A percentile compares a stretch with the other conserved stretches of the same genome.
Evolutionary conservation across 2,888 invertebrate species (phyloP).

Genomic region (Chamaedrilus cognettii): DNA sequence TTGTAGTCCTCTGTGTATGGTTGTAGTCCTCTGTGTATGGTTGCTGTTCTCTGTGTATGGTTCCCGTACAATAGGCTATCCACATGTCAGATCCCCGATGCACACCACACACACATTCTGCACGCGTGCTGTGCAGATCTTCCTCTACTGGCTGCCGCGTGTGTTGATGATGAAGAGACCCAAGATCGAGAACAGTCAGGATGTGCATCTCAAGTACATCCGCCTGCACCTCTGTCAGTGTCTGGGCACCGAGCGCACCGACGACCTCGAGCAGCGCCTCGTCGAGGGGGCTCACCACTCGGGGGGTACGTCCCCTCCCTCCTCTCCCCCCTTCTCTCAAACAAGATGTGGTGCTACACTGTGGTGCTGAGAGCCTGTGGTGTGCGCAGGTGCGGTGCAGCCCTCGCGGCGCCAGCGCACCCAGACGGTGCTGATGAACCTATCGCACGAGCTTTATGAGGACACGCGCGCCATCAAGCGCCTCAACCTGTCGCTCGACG

Average conservation of each 20-base stretch:
- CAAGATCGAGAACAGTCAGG: slow-evolving; percentile 42
- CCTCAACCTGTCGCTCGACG: slow-evolving; percentile 30
- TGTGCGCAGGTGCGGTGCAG: slow-evolving; percentile 21
- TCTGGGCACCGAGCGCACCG: slow-evolving; percentile 11
- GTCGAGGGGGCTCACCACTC: too few relatives aligned
- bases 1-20: too few relatives aligned
- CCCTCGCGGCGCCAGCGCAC: slow-evolving; percentile 32
- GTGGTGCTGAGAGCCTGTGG: too few relatives aligned
- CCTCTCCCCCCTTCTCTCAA: too few relatives aligned
- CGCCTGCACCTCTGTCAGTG: slow-evolving; percentile 32
- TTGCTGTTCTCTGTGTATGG: too few relatives aligned
- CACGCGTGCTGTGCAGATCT: slow-evolving; percentile 69
- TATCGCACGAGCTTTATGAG: slow-evolving; percentile 37
- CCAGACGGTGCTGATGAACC: slow-evolving; percentile 35
- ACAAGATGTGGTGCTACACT: too few relatives aligned
- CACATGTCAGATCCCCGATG: background rate
- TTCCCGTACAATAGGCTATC: too few relatives aligned
- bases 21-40: too few relatives aligned
- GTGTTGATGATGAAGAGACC: slow-evolving; percentile 91
- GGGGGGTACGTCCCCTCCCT: too few relatives aligned
- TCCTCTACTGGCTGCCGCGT: slow-evolving; percentile 92
- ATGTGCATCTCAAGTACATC: slow-evolving; percentile 40
- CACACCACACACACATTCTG: background rate
- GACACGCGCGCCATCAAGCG: slow-evolving; percentile 22
- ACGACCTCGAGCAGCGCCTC: slow-evolving; percentile 8